Conservation (phyloP, 2,113 vertebrate species). For the Antechinus flavipes region DNA sequence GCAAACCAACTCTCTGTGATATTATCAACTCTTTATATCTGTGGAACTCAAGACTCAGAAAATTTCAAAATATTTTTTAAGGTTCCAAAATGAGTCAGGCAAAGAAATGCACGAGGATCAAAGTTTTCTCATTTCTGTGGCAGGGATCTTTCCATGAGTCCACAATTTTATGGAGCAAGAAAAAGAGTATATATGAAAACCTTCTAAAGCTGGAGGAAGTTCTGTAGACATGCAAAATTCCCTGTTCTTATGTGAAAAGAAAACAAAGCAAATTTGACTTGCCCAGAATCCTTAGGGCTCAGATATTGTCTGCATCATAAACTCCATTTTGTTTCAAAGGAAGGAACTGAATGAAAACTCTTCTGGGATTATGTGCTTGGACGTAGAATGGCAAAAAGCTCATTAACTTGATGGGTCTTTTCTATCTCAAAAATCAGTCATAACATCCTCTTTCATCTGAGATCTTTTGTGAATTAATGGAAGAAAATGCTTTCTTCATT, state of each 20-base stretch:
- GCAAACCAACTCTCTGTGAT: neutral
- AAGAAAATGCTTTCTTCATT: slow-evolving; percentile 44
- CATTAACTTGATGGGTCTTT: slow-evolving; percentile 38
- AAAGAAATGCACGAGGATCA: neutral
- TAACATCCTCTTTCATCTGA: slow-evolving; percentile 28
- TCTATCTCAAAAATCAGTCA: slow-evolving; percentile 47
- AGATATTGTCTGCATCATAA: neutral
- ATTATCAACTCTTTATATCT: neutral
- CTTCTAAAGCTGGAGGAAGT: neutral
- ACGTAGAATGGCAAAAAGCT: slow-evolving; percentile 12
- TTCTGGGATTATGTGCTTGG: slow-evolving; percentile 15
- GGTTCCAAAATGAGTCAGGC: neutral
- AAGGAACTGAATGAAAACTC: neutral
- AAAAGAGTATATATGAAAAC: neutral
- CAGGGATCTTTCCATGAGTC: neutral
- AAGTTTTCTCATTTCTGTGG: neutral
- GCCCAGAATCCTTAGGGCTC: neutral
- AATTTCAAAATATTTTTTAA: neutral
- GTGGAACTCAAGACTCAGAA: neutral
- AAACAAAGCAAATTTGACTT: slow-evolving; percentile 18
- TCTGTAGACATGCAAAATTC: neutral
- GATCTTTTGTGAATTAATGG: slow-evolving; percentile 45
- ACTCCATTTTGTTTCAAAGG: slow-evolving; percentile 8
- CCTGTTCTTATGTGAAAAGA: neutral
- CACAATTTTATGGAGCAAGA: neutral